Percentiles rank a stretch among this genome's conserved stretches.
Conservation (phyloP, 1,140 invertebrate species). For the Drosophila pallidifrons region DNA sequence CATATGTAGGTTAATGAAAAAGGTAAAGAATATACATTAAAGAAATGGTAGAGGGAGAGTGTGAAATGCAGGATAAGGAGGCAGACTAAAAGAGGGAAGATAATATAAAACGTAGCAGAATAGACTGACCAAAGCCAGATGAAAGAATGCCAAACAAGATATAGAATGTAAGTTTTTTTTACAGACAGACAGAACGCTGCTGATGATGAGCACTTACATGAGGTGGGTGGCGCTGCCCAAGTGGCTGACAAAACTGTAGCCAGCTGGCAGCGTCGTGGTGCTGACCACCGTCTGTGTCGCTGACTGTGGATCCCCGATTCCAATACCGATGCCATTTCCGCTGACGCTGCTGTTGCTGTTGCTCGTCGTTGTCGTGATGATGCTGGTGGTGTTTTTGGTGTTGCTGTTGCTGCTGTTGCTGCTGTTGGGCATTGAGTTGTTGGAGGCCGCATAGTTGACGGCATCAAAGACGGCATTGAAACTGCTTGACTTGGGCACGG, state of each 20-base stretch:
- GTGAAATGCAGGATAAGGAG: no score
- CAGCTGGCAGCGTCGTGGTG: constrained; percentile 43
- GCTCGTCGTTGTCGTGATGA: constrained; percentile 39
- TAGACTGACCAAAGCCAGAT: no score
- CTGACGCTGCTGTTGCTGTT: constrained; percentile 35
- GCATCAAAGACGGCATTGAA: constrained; percentile 65
- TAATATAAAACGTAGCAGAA: no score
- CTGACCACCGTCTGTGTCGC: constrained; percentile 38
- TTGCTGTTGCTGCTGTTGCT: constrained; percentile 41
- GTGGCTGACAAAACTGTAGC: constrained; percentile 64
- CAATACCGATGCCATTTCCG: neutral
- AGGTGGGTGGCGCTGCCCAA: constrained; percentile 54
- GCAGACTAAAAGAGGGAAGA: no score
- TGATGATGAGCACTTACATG: constrained; percentile 51
- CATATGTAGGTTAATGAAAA: no score
- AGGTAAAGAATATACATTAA: no score
- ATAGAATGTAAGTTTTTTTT: no score
- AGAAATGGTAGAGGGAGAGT: no score
- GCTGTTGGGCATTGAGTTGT: constrained; percentile 33
- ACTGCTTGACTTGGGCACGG: constrained; percentile 57
- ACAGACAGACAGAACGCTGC: neutral
- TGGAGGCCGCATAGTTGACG: constrained; percentile 55
- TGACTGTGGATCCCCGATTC: constrained; percentile 9
- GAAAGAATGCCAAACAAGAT: no score
- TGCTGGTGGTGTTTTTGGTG: constrained; percentile 23